These are phyloP conservation scores for Orbicella faveolata DNA, from an alignment of 64 coral and sea anemone species.

Conservation along the genomic window DNA sequence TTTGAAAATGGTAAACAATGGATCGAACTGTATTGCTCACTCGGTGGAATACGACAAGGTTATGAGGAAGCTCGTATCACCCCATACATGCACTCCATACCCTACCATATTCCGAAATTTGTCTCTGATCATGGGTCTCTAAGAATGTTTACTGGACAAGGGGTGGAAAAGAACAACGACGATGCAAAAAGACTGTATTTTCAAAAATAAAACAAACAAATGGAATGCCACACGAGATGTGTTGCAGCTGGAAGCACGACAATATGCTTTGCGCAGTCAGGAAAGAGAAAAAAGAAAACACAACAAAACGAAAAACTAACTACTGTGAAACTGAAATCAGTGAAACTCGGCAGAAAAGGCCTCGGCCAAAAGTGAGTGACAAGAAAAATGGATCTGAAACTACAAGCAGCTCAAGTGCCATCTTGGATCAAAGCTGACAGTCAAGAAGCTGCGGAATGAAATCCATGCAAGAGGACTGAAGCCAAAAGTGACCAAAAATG, in stretches of 20 bases:
- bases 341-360: slow-evolving; percentile 30
- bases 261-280: slow-evolving; percentile 1
- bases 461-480: no score
- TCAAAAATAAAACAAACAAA: background rate
- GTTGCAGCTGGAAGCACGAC: slow-evolving; percentile 6
- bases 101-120: slow-evolving; percentile 42
- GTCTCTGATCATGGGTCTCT: slow-evolving; percentile 11
- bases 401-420: no score
- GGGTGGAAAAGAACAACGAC: slow-evolving; percentile 65
- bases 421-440: no score
- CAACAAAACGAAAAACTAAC: background rate
- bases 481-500: no score
- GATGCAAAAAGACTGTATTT: background rate
- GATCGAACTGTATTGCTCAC: slow-evolving; percentile 10
- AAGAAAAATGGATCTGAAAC: no score
- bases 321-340: slow-evolving; percentile 6
- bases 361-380: slow-evolving; percentile 6
- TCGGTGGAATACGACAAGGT: slow-evolving; percentile 9
- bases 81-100: slow-evolving; percentile 52
- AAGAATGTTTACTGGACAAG: slow-evolving; percentile 62
- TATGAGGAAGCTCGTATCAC: slow-evolving; percentile 39
- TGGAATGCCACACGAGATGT: slow-evolving; percentile 28
- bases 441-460: no score
- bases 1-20: slow-evolving; percentile 34
- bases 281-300: slow-evolving; percentile 23